Evolutionary conservation across 2,888 invertebrate genomes (phyloP).

Genomic region (Microctonus aethiopoides): DNA sequence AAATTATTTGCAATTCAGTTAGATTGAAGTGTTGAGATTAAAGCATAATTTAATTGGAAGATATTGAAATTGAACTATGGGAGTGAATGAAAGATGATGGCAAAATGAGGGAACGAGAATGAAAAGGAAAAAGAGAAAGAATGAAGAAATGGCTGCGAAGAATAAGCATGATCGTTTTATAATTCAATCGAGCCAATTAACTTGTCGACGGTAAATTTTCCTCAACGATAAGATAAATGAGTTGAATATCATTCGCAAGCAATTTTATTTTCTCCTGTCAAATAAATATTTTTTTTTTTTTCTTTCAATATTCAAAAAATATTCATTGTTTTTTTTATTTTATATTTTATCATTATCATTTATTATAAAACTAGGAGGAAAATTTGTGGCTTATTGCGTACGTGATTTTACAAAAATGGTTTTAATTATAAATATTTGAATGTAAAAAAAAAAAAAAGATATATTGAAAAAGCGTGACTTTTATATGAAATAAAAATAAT

Average conservation of each 20-base stretch:
- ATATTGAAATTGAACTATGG: background rate
- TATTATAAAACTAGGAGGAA: background rate
- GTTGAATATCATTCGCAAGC: slow-evolving; percentile 11
- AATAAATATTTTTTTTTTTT: background rate
- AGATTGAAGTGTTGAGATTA: background rate
- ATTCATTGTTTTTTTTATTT: background rate
- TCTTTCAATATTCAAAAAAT: background rate
- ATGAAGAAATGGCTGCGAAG: slow-evolving; percentile 28
- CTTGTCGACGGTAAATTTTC: slow-evolving; percentile 43
- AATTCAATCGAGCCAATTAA: slow-evolving; percentile 47
- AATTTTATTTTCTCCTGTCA: background rate
- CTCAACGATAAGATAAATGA: slow-evolving; percentile 39
- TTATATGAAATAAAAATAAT: background rate
- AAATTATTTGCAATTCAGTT: background rate
- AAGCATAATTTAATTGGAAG: slow-evolving; percentile 13
- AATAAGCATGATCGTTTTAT: slow-evolving; percentile 47
- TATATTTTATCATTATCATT: background rate
- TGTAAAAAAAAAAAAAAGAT: background rate
- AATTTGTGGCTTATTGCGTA: slow-evolving; percentile 34
- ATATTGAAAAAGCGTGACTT: background rate
- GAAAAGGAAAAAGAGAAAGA: slow-evolving; percentile 26
- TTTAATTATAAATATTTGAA: slow-evolving; percentile 46
- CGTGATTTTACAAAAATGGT: slow-evolving; percentile 50
- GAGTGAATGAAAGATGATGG: background rate
- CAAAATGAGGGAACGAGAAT: background rate